Percentiles rank a stretch among this genome's conserved stretches.
phyloP scores from a whole-genome alignment of 2,888 invertebrate genomes.

The Rhopalosiphum nymphaeae region DNA sequence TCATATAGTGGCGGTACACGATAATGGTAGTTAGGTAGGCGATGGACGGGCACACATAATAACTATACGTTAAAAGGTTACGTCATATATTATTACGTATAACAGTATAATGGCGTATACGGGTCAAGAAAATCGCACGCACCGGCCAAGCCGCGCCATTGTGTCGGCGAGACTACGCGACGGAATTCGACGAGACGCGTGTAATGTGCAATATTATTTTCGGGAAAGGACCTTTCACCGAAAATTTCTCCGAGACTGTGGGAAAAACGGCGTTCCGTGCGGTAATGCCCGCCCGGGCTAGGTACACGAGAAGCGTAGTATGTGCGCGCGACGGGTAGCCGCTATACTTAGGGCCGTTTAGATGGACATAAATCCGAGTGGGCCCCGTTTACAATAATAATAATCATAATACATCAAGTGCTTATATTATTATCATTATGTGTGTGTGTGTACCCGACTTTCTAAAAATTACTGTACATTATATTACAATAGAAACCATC shows the following conservation, averaged over 20 bases:
- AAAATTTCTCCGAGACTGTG: constrained; percentile 42
- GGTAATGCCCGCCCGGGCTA: not conserved
- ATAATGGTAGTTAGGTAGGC: not conserved
- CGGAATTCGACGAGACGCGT: constrained; percentile 4
- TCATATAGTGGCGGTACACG: not conserved
- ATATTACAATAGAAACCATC: not conserved
- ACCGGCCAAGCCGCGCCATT: not conserved
- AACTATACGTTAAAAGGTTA: not conserved
- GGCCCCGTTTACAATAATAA: not conserved
- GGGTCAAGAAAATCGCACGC: constrained; percentile 5
- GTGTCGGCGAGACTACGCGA: not conserved
- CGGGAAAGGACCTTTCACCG: constrained; percentile 46
- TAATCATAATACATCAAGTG: not conserved
- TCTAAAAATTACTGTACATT: constrained; percentile 29
- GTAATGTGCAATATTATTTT: not conserved
- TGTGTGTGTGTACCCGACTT: not conserved
- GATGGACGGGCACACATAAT: not conserved
- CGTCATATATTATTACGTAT: not conserved
- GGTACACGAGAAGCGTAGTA: not conserved
- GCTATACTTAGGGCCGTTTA: constrained; percentile 53
- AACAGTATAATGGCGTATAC: not conserved
- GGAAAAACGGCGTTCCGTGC: constrained; percentile 10
- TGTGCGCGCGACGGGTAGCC: not conserved
- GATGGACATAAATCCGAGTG: constrained; percentile 8
- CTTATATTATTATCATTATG: not conserved